Evolutionary conservation across 2,113 vertebrate genomes (phyloP).

Genomic region (Psilopogon haemacephalus): DNA sequence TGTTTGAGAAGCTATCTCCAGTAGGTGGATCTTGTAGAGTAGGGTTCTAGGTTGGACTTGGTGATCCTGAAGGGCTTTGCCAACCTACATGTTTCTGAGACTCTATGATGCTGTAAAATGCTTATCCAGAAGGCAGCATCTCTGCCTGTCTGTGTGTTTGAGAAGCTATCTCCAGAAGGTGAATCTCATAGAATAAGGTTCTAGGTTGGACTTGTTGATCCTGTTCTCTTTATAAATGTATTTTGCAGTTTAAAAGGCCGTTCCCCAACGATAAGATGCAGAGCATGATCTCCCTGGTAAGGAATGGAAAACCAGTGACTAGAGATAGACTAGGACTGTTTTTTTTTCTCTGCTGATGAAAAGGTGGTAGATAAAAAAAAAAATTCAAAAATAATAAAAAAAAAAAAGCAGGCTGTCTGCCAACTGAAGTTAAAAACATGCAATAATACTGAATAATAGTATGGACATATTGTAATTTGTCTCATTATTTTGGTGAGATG

Average conservation of each 20-base stretch:
- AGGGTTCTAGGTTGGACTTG: no score
- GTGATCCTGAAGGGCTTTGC: no score
- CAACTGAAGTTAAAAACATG: neutral
- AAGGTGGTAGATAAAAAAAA: neutral
- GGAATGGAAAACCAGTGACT: neutral
- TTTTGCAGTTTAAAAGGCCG: neutral
- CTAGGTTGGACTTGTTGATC: no score
- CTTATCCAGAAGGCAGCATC: no score
- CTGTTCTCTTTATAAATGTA: rapidly evolving
- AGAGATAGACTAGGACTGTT: neutral
- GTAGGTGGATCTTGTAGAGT: no score
- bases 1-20: no score
- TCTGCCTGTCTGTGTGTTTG: no score
- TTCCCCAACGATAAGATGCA: neutral
- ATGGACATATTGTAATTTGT: neutral
- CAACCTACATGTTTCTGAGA: no score
- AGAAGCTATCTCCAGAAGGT: no score
- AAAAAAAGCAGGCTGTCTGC: neutral
- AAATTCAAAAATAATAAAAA: no score
- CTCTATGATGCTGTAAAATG: no score
- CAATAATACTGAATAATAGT: neutral
- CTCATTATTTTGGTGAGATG: conserved; percentile 26
- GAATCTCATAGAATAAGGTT: no score
- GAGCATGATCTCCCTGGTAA: neutral
- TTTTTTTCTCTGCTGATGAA: neutral